Evolutionary conservation across 2,888 invertebrate genomes (phyloP).

Genomic region (Hyposoter didymator): DNA sequence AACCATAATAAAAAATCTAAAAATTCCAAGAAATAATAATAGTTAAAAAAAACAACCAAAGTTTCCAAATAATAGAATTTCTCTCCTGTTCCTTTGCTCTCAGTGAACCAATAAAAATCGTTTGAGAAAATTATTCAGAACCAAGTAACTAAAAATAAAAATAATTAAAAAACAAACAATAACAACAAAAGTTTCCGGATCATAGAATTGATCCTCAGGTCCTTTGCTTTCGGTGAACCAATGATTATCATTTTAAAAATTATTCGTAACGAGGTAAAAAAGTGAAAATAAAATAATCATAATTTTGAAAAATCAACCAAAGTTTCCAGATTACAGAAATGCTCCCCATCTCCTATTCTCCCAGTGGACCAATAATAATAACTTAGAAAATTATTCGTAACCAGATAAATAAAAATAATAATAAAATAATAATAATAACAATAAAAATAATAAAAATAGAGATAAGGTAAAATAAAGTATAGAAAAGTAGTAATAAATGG

Average conservation of each 20-base stretch:
- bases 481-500: slow-evolving; percentile 76
- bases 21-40: background rate
- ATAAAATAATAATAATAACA: background rate
- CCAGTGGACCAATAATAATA: background rate
- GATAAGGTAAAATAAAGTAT: slow-evolving; percentile 60
- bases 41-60: background rate
- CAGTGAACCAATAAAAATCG: background rate
- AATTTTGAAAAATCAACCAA: background rate
- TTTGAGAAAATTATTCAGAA: background rate
- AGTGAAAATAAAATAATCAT: background rate
- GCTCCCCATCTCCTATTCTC: background rate
- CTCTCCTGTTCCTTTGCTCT: background rate
- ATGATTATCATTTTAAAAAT: no score
- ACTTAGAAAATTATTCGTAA: background rate
- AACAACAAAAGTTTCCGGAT: background rate
- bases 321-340: no score
- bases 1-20: background rate
- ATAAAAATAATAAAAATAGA: slow-evolving; percentile 56
- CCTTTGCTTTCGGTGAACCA: no score
- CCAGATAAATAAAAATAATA: no score
- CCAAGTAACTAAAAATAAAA: background rate
- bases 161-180: background rate
- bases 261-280: no score
- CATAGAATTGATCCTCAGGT: no score
- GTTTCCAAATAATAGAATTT: no score